Base-by-base conservation (phyloP, 2,888 invertebrate genomes). In the Lacanobia wlatinum region DNA sequence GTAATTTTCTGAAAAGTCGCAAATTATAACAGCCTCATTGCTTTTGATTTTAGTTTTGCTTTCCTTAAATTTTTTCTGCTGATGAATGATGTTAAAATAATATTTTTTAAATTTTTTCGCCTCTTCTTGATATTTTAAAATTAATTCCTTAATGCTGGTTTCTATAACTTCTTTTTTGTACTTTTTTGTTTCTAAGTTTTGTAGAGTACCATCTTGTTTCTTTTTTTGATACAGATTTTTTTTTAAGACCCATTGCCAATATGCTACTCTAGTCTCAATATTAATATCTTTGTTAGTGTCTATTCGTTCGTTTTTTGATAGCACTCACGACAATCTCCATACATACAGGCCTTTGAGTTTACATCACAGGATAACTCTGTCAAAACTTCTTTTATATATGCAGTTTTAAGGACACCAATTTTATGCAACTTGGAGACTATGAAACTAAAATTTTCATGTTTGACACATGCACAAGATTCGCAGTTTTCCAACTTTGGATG, bases 1-100 rank as follows among this genome's bases (percentile, higher is more conserved):
- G 64, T 77, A 77, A 50, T 77, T 73, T 53, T 77, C 77, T 1
- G 66, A 66, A 60, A 77, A 77, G 14, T 77, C 77, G 43, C 40
- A 40, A 40, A 40, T 40, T 40, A 40, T 53, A 64, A 64, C 52
- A 38, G 64, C 64, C 53, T 64, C 64, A 28, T 64, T 46, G 21
- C 53, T 34, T 64, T 21, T 53, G 52, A 52, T 53, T 50, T 64
- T 53, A n/a, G 52, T 52, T 53, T 53, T 64, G 38, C 18, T 34
- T 52, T 64, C 38, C 53, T 64, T 52, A 34, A 34, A 7, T 52
- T 52, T 48, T 53, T 64, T 52, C 38, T 64, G 64, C 21, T 64
- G 64, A 21, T 64, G 53, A 28, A n/a, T 23, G 34, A 52, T 64
- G 53, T 53, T 64, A 64, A 64, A 53, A 34, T 53, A 52, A 64